Evolutionary conservation across 2,113 vertebrate genomes (phyloP).

Genomic region (Elachura formosa): DNA sequence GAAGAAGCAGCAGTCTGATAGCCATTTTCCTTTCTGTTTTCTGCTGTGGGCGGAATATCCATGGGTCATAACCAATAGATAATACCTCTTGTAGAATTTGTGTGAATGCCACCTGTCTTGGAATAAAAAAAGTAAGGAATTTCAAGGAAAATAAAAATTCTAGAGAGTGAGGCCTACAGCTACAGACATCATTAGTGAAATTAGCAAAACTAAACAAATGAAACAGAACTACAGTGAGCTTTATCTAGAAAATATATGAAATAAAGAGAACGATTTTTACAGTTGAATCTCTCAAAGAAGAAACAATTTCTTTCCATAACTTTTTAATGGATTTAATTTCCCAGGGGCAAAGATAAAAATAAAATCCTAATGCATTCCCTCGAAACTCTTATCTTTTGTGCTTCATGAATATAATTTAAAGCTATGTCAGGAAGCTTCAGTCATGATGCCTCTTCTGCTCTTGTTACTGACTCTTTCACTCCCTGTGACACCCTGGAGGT

Average conservation of each 20-base stretch:
- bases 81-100: neutral
- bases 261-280: neutral
- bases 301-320: neutral
- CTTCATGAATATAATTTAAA: slow-evolving; percentile 41
- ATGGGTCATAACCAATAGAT: neutral
- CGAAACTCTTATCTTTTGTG: slow-evolving; percentile 28
- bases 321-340: slow-evolving; percentile 53
- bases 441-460: neutral
- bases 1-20: neutral
- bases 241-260: neutral
- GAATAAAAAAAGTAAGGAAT: neutral
- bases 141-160: neutral
- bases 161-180: neutral
- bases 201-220: neutral
- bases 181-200: neutral
- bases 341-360: slow-evolving; percentile 43
- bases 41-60: neutral
- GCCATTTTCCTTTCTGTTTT: neutral
- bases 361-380: slow-evolving; percentile 28
- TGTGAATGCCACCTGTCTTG: neutral
- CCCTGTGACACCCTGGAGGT: neutral
- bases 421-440: neutral
- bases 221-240: neutral
- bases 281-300: neutral
- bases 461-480: neutral